Percentiles rank a stretch among this genome's conserved stretches.
phyloP scores from a whole-genome alignment of 64 coral and sea anemone genomes.

The Catalaphyllia jardinei region DNA sequence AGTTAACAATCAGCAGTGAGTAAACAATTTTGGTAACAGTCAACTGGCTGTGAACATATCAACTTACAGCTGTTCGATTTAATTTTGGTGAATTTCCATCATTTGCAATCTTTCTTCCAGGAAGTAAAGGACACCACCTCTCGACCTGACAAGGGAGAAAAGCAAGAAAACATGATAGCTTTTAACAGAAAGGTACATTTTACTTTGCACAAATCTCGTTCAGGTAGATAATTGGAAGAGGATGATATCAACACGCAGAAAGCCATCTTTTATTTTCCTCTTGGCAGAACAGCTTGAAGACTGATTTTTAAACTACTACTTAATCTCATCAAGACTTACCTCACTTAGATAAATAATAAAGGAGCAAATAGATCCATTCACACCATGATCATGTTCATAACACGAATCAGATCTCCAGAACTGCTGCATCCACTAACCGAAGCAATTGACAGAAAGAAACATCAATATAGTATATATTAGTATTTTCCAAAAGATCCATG shows the following conservation, averaged over 20 bases:
- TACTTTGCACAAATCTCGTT: no score
- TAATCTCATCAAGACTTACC: conserved; percentile 38
- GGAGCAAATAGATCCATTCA: conserved; percentile 95
- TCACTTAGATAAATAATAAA: conserved; percentile 88
- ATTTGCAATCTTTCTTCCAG: conserved; percentile 14
- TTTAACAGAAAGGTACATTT: no score
- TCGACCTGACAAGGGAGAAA: conserved; percentile 54
- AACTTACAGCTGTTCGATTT: conserved; percentile 10
- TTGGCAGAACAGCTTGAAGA: no score
- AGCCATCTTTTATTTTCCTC: no score
- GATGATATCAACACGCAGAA: no score
- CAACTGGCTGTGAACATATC: neutral
- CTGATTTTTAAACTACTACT: neutral
- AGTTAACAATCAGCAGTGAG: no score
- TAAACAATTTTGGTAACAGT: no score
- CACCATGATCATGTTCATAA: conserved; percentile 81
- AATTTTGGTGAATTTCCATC: neutral
- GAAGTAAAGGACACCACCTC: conserved; percentile 74
- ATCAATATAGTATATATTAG: neutral
- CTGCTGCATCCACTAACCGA: conserved; percentile 89
- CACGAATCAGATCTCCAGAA: conserved; percentile 86
- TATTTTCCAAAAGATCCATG: neutral
- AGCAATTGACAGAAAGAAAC: neutral
- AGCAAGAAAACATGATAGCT: neutral
- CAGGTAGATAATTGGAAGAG: no score